A percentile compares a stretch with the other conserved stretches of the same genome.
phyloP scores from a whole-genome alignment of 1,140 invertebrate species.

The Trachymyrmex cornetzi region DNA sequence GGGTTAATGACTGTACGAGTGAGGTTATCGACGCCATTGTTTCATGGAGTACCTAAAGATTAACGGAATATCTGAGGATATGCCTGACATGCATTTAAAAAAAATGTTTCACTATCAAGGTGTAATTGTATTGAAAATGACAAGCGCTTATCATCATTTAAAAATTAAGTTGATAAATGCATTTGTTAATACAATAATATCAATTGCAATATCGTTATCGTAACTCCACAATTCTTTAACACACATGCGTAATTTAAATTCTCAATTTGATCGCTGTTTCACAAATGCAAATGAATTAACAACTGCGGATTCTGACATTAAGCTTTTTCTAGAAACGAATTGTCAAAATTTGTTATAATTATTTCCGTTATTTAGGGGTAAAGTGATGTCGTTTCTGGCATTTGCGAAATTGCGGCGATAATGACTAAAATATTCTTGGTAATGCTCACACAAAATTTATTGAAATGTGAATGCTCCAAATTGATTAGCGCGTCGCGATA shows the following conservation, averaged over 20 bases:
- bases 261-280: constrained; percentile 12
- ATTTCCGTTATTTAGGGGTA: constrained; percentile 26
- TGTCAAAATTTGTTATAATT: constrained; percentile 39
- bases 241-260: constrained; percentile 18
- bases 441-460: constrained; percentile 51
- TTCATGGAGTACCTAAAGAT: background rate
- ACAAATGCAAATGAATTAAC: constrained; percentile 14
- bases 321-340: background rate
- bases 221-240: background rate
- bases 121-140: background rate
- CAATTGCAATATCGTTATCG: background rate
- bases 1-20: constrained; percentile 31
- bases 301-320: background rate
- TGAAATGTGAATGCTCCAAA: constrained; percentile 46
- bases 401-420: constrained; percentile 30
- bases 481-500: constrained; percentile 54
- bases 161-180: background rate
- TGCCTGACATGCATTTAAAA: background rate
- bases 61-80: background rate
- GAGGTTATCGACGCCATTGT: constrained; percentile 21
- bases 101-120: background rate
- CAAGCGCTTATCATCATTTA: background rate
- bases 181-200: background rate
- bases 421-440: constrained; percentile 43
- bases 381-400: constrained; percentile 11